Conservation (phyloP, 2,888 invertebrate genomes). For the Acanthacorydalis orientalis region DNA sequence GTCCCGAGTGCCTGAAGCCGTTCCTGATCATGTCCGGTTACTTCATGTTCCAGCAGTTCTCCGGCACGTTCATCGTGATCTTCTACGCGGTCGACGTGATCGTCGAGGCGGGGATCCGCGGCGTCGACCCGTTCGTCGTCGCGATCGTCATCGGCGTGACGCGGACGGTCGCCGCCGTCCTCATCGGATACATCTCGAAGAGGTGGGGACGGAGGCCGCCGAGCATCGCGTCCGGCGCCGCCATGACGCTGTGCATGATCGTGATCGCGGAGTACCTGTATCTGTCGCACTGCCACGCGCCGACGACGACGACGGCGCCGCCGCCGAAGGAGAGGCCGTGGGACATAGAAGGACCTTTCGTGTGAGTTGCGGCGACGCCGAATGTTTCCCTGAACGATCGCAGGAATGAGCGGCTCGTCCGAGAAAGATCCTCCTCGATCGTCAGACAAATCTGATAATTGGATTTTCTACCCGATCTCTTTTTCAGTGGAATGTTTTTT, state of each 20-base stretch:
- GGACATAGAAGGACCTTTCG: background rate
- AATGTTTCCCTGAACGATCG: background rate
- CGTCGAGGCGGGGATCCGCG: constrained; percentile 25
- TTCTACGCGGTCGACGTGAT: constrained; percentile 37
- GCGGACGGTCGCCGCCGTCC: constrained; percentile 26
- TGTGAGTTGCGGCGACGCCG: background rate
- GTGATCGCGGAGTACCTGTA: constrained; percentile 27
- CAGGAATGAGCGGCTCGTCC: background rate
- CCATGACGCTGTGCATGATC: constrained; percentile 36
- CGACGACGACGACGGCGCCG: constrained; percentile 6
- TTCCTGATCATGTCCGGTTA: constrained; percentile 28
- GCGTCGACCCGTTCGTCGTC: constrained; percentile 27
- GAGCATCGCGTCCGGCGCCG: constrained; percentile 36
- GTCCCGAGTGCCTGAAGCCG: constrained; percentile 28
- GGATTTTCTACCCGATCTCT: no score
- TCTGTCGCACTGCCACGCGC: constrained; percentile 12
- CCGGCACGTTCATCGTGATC: constrained; percentile 35
- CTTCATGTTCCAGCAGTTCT: constrained; percentile 40
- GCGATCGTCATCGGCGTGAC: constrained; percentile 33
- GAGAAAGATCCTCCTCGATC: no score
- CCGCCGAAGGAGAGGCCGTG: background rate
- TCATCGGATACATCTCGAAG: constrained; percentile 30
- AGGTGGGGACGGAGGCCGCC: constrained; percentile 37
- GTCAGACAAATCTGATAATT: no score
- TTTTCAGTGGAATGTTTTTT: no score